Conservation (phyloP, 1,140 invertebrate species). For the Harlomillsia oculata region DNA sequence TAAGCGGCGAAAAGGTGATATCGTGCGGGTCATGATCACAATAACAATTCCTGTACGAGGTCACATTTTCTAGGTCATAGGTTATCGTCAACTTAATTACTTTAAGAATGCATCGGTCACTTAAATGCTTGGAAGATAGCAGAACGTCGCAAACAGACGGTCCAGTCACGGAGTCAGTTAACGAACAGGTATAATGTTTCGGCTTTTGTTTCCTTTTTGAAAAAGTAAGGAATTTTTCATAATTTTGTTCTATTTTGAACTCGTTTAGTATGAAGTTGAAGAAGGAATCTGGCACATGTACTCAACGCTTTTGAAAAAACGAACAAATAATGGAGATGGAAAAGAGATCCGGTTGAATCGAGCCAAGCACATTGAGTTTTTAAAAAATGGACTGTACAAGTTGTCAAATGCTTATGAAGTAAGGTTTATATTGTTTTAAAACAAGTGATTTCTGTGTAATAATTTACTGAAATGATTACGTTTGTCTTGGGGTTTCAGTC, state of each 20-base stretch:
- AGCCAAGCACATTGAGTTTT: constrained; percentile 54
- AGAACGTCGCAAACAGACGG: too few relatives aligned
- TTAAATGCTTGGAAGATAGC: too few relatives aligned
- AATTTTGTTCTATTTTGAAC: constrained; percentile 1
- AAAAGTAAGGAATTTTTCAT: neutral
- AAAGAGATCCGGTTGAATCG: constrained; percentile 54
- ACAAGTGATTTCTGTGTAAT: constrained; percentile 13
- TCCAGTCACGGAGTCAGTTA: neutral
- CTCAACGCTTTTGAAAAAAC: neutral
- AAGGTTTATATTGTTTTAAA: constrained; percentile 9
- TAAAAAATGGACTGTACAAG: constrained; percentile 10
- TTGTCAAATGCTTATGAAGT: constrained; percentile 24
- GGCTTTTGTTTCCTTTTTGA: neutral
- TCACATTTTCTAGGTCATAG: too few relatives aligned
- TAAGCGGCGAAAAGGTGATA: too few relatives aligned
- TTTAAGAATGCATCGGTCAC: too few relatives aligned
- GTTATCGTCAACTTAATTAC: too few relatives aligned
- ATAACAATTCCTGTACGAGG: too few relatives aligned
- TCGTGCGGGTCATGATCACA: too few relatives aligned
- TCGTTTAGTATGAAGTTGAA: constrained; percentile 23
- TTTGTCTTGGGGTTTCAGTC: constrained; percentile 45
- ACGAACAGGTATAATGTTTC: neutral
- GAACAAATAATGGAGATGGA: constrained; percentile 30
- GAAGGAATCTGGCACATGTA: constrained; percentile 20
- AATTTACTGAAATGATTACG: constrained; percentile 19